These are phyloP conservation scores for Brachyhypopomus gauderio DNA, from an alignment of 2,113 vertebrate species.

Conservation along the genomic window DNA sequence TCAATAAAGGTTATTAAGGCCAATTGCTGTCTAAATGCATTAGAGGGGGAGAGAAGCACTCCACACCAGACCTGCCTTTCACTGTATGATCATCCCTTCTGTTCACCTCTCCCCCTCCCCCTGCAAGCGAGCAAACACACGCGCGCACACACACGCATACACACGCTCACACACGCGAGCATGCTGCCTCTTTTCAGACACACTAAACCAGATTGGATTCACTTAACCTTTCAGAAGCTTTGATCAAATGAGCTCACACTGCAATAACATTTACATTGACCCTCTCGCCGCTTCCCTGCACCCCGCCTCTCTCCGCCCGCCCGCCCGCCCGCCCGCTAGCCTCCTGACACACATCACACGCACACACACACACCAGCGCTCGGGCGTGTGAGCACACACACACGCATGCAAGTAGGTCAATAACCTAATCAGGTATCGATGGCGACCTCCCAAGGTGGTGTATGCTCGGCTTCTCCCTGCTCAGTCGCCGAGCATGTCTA, in stretches of 20 bases:
- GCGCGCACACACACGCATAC: slow-evolving; percentile 69
- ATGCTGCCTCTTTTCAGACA: slow-evolving; percentile 77
- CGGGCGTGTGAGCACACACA: slow-evolving; percentile 23
- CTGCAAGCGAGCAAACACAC: slow-evolving; percentile 46
- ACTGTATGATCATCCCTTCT: slow-evolving; percentile 82
- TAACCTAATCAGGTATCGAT: slow-evolving; percentile 81
- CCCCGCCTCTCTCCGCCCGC: slow-evolving; percentile 30
- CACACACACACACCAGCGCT: slow-evolving; percentile 30
- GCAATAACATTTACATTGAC: slow-evolving; percentile 87
- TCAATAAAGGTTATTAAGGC: slow-evolving; percentile 93
- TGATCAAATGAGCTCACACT: slow-evolving; percentile 84
- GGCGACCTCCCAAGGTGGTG: slow-evolving; percentile 63
- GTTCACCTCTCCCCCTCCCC: slow-evolving; percentile 74
- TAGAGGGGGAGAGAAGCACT: slow-evolving; percentile 79
- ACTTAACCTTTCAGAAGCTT: slow-evolving; percentile 85
- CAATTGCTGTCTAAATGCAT: slow-evolving; percentile 85
- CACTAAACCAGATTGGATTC: slow-evolving; percentile 86
- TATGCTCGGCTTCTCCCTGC: slow-evolving; percentile 1
- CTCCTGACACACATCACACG: slow-evolving; percentile 45
- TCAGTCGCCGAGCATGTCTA: slow-evolving; percentile 1
- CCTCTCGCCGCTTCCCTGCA: slow-evolving; percentile 57
- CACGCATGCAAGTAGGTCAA: slow-evolving; percentile 67
- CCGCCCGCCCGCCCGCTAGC: slow-evolving; percentile 45
- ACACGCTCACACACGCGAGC: slow-evolving; percentile 49
- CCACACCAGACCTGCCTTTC: slow-evolving; percentile 80